Base-by-base conservation (phyloP, 2,888 invertebrate species). In the Eupeodes luniger region DNA sequence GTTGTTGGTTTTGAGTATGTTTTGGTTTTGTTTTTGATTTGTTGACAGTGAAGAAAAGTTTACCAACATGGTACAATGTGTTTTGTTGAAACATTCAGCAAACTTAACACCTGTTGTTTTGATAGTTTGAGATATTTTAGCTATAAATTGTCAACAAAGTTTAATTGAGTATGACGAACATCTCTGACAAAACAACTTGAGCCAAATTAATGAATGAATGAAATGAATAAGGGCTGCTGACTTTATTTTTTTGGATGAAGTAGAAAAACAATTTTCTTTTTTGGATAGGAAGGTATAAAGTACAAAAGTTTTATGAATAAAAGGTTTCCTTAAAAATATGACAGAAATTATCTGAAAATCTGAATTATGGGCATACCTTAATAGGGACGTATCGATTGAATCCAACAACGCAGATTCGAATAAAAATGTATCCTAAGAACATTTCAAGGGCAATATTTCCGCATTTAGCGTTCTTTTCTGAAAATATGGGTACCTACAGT, bases 41-140 rank as follows among this genome's bases (percentile, higher is more conserved):
- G 69, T 57, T 59, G 53, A 74, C 36, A 74, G 16, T 59, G 14
- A 40, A 49, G 11, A 27, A 49, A 11, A 27, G 55, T n/a, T 47
- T 44, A 10, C 6, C 0, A 14, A 36, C 16, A 36, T 44, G 16
- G n/a, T 14, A 47, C 9, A n/a, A 27, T 55, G 61, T 40, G 40
- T 0, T 5, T 59, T 4, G 34, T 14, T 34, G 34, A 59, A 19
- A 14, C 14, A 34, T 59, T 57, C 27, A 27, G 5, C 57, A 34
- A 59, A 44, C 40, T 40, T 51, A 70, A 34, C 77, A 57, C 47
- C 55, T 81, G 44, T 53, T 34, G 55, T 80, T 61, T 75, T 40
- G 75, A 69, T 49, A 6, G 11, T 44, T 62, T 40, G 36, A 61
- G 16, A 40, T 36, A 36, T 36, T 36, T 27, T 27, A 27, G 27